A percentile compares a stretch with the other conserved stretches of the same genome.
phyloP scores from a whole-genome alignment of 2,113 vertebrate species.

The Mionectes macconnelli region DNA sequence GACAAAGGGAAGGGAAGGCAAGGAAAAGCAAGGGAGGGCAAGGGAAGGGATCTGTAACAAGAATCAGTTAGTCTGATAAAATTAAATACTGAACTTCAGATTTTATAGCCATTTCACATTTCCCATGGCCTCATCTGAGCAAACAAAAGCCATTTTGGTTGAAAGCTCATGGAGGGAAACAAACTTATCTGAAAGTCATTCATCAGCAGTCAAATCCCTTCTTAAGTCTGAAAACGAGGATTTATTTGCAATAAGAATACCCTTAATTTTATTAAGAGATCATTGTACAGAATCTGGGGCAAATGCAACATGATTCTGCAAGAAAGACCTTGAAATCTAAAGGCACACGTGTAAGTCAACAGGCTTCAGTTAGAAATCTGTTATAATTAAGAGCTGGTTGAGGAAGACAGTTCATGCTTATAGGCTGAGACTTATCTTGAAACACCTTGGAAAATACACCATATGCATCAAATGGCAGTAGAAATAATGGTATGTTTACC shows the following conservation, averaged over 20 bases:
- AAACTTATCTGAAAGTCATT: neutral
- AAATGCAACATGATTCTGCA: neutral
- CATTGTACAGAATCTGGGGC: neutral
- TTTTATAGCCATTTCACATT: neutral
- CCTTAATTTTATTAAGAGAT: neutral
- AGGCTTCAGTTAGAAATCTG: neutral
- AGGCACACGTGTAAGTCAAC: neutral
- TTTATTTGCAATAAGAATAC: neutral
- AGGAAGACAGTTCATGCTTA: neutral
- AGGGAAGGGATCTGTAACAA: neutral
- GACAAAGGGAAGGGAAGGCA: neutral
- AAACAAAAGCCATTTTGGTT: neutral
- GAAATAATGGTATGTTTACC: neutral
- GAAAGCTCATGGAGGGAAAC: neutral
- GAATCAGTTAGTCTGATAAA: neutral
- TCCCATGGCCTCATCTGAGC: neutral
- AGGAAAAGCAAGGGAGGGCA: neutral
- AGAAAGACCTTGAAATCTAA: conserved; percentile 2
- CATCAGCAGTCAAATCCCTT: neutral
- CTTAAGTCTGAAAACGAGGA: neutral
- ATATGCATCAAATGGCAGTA: neutral
- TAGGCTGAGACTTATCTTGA: neutral
- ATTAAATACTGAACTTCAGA: neutral
- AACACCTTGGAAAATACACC: neutral
- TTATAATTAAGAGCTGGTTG: neutral